phyloP scores from a whole-genome alignment of 2,888 invertebrate species.

The Nomada ruficornis region DNA sequence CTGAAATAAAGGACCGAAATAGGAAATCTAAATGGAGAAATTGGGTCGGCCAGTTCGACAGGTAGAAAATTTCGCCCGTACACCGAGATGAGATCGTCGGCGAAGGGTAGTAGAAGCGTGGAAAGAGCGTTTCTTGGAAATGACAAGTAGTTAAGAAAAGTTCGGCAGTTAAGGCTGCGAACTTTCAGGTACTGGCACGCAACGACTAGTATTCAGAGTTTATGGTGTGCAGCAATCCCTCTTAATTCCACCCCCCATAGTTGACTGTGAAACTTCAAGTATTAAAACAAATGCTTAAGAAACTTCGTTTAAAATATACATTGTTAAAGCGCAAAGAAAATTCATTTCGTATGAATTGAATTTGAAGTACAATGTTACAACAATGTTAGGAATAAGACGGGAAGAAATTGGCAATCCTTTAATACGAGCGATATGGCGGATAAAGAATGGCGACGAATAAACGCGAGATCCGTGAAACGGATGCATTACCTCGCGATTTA shows the following conservation, averaged over 20 bases:
- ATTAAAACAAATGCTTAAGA: neutral
- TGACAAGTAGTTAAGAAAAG: constrained; percentile 13
- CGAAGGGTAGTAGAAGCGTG: neutral
- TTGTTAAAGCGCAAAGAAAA: neutral
- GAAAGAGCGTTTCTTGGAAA: constrained; percentile 11
- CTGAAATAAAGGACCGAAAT: neutral
- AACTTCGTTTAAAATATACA: neutral
- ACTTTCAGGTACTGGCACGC: neutral
- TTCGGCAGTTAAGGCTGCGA: constrained; percentile 2
- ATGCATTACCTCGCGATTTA: constrained; percentile 29
- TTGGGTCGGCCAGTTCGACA: neutral
- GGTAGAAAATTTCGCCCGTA: neutral
- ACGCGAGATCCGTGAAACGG: constrained; percentile 15
- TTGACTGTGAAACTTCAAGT: neutral
- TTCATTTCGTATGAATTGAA: no score
- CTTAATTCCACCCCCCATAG: neutral
- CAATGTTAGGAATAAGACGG: no score
- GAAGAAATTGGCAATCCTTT: no score
- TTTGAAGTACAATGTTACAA: no score
- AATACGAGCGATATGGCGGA: neutral
- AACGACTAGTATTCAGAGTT: neutral
- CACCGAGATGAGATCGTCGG: neutral
- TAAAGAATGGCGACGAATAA: neutral
- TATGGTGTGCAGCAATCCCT: neutral
- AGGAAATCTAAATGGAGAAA: neutral